Percentiles rank a stretch among this genome's conserved stretches.
Conservation (phyloP, 2,797 vertebrate species). For the Acanthis flammea region DNA sequence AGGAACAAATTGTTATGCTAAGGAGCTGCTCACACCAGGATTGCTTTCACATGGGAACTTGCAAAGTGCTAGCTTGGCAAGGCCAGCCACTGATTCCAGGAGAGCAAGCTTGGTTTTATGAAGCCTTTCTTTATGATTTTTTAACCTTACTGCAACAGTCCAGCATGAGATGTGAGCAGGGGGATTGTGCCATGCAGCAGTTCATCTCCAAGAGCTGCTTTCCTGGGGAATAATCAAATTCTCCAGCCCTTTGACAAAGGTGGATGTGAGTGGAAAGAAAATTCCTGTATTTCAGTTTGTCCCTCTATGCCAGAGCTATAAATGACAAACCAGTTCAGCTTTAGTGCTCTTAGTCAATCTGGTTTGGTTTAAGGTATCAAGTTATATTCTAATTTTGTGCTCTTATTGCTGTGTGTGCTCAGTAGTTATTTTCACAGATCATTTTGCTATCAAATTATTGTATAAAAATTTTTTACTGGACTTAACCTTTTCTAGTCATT, state of each 20-base stretch:
- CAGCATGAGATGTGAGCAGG: not conserved
- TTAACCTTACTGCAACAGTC: not conserved
- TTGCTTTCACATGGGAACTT: not conserved
- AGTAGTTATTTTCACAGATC: not conserved
- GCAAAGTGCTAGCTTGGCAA: not conserved
- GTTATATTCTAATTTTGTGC: not conserved
- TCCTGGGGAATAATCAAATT: not conserved
- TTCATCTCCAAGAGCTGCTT: rapidly evolving
- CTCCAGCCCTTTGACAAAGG: not conserved
- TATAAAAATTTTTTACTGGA: not conserved
- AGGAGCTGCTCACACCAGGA: not conserved
- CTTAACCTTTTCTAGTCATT: not conserved
- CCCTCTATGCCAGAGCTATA: not conserved
- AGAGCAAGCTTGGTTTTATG: not conserved
- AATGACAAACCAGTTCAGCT: not conserved
- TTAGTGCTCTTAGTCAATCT: not conserved
- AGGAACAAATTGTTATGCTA: not conserved
- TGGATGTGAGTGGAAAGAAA: not conserved
- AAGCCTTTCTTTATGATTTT: not conserved
- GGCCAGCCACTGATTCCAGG: not conserved
- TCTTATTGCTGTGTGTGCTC: not conserved
- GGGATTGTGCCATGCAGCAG: not conserved
- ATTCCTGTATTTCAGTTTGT: not conserved
- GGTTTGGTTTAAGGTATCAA: not conserved
- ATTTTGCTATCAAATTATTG: not conserved